phyloP scores from a whole-genome alignment of 2,797 vertebrate genomes.

The Danionella dracula region DNA sequence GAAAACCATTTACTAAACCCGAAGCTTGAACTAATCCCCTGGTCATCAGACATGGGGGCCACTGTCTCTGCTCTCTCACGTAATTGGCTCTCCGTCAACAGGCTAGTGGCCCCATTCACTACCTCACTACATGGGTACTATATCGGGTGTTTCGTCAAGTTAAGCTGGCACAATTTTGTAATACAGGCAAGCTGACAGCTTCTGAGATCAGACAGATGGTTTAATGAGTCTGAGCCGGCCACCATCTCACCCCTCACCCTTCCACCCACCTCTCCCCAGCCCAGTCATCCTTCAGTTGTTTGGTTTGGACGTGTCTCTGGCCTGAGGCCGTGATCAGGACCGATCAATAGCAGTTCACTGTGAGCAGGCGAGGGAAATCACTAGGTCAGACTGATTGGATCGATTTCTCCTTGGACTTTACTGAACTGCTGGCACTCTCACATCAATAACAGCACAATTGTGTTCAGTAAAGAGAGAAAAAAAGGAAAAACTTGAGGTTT shows the following conservation, averaged over 20 bases:
- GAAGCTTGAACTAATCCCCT: slow-evolving; percentile 39
- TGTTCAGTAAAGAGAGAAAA: slow-evolving; percentile 15
- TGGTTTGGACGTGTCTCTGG: slow-evolving; percentile 18
- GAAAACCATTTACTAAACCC: slow-evolving; percentile 21
- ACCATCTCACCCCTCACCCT: slow-evolving; percentile 49
- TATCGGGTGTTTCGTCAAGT: slow-evolving; percentile 51
- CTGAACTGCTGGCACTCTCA: slow-evolving; percentile 35
- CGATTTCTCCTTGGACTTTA: slow-evolving; percentile 62
- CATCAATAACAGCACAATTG: slow-evolving; percentile 33
- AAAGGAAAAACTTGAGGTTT: not conserved
- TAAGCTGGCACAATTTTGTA: slow-evolving; percentile 16
- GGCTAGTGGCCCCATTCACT: slow-evolving; percentile 21
- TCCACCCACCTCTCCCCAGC: not conserved
- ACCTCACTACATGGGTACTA: slow-evolving; percentile 33
- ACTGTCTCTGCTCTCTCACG: not conserved
- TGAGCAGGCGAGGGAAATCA: slow-evolving; percentile 68
- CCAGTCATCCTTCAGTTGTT: not conserved
- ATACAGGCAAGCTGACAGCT: slow-evolving; percentile 42
- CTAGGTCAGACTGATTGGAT: slow-evolving; percentile 66
- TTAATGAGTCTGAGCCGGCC: slow-evolving; percentile 50
- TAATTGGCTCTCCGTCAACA: slow-evolving; percentile 38
- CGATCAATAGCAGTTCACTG: slow-evolving; percentile 73
- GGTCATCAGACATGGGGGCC: slow-evolving; percentile 51
- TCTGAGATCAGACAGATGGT: slow-evolving; percentile 51
- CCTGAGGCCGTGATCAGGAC: slow-evolving; percentile 67